phyloP scores from a whole-genome alignment of 2,888 invertebrate species.

The Hyposoter didymator region DNA sequence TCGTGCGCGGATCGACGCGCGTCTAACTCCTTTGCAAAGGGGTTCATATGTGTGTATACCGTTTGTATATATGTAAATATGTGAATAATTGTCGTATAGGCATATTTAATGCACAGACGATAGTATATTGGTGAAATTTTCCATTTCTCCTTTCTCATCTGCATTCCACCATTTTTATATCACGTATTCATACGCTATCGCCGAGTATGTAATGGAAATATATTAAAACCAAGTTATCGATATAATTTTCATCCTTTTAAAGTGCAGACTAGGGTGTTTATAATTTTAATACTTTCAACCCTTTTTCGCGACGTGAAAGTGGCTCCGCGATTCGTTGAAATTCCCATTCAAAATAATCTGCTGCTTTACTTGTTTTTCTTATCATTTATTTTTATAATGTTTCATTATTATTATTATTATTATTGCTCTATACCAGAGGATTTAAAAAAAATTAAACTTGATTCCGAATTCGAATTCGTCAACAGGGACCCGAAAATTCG shows the following conservation, averaged over 20 bases:
- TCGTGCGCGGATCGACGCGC: conserved; percentile 51
- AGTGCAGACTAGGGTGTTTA: not conserved
- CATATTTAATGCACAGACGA: not conserved
- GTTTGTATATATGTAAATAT: not conserved
- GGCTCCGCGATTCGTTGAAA: not conserved
- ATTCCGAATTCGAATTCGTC: no score
- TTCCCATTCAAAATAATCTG: not conserved
- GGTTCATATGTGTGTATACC: not conserved
- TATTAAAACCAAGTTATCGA: not conserved
- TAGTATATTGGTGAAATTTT: not conserved
- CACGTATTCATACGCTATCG: conserved; percentile 21
- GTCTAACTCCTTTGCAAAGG: conserved; percentile 39
- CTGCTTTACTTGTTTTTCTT: not conserved
- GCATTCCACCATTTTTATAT: conserved; percentile 18
- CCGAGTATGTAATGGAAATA: not conserved
- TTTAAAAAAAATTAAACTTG: no score
- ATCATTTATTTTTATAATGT: not conserved
- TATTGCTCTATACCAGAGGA: not conserved
- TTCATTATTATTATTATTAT: not conserved
- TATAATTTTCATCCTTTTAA: not conserved
- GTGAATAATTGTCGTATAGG: conserved; percentile 4
- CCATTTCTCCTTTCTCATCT: conserved; percentile 1
- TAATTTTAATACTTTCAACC: not conserved
- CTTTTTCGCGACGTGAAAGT: not conserved
- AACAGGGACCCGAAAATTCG: no score